Evolutionary conservation across 2,113 vertebrate genomes (phyloP), one percentile per base, ranked within the genome.

Genomic region (Athene cunicularia): DNA sequence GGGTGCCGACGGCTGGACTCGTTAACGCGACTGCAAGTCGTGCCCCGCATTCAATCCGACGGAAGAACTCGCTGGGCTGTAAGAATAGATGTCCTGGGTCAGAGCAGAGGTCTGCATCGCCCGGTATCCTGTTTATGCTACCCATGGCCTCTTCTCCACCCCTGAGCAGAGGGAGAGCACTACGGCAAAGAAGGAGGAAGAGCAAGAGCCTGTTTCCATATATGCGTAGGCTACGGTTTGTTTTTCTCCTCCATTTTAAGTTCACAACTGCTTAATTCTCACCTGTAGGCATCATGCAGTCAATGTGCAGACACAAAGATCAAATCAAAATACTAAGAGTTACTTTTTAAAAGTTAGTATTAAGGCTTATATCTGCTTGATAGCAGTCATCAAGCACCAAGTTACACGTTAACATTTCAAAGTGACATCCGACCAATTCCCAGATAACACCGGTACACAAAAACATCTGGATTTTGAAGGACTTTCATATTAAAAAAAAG

Each of bases 401-500:
- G 35, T 1, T 6, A 33, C 2, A 1, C 0, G 8, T 23, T 17
- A 41, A n/a, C 12, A 1, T 13, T n/a, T 32, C n/a, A 22, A 52
- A 52, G 30, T 2, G 19, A 63, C 56, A 37, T 12, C 7, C 2
- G 6, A 56, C 6, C 17, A 23, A 18, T 12, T 47, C 74, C 53
- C 35, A 59, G 52, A 3, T 35, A 41, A 67, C 24, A 66, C 9
- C 17, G 22, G 16, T 6, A 52, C 0, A 0, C 49, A 37, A 37
- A 41, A 67, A 50, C 39, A 19, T 2, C n/a, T 8, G 30, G 4
- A 64, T 43, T 27, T 72, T 26, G 35, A 11, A 68, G 23, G 58
- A 47, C 11, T 86, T 71, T 71, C 26, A 9, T 4, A 3, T 4
- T 39, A 39, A 21, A 43, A 20, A 23, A 33, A 32, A 45, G 21